phyloP scores from a whole-genome alignment of 2,888 invertebrate species.

The Athalia cordata region DNA sequence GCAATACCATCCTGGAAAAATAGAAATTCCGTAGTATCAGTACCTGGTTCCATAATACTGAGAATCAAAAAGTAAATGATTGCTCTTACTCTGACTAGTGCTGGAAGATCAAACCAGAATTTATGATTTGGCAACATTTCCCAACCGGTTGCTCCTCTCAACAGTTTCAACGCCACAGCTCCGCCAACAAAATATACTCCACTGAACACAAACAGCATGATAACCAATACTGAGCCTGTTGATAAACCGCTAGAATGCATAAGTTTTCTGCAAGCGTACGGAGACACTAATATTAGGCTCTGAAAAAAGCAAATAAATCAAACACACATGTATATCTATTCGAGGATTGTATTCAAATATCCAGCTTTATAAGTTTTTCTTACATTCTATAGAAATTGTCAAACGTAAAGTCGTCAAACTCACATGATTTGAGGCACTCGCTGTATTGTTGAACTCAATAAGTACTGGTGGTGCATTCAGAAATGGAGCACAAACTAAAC shows the following conservation, averaged over 20 bases:
- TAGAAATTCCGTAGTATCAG: slow-evolving; percentile 9
- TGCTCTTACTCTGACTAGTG: slow-evolving; percentile 79
- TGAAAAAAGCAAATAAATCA: slow-evolving; percentile 66
- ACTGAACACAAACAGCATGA: slow-evolving; percentile 78
- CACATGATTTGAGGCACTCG: neutral
- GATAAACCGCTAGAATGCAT: slow-evolving; percentile 74
- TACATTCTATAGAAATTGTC: neutral
- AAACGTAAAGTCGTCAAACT: slow-evolving; percentile 1
- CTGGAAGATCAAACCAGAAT: slow-evolving; percentile 84
- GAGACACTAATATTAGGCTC: slow-evolving; percentile 76
- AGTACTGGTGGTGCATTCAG: slow-evolving; percentile 64
- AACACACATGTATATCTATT: neutral
- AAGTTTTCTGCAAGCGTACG: slow-evolving; percentile 74
- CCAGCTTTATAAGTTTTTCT: neutral
- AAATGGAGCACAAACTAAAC: slow-evolving; percentile 70
- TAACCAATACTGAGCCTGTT: slow-evolving; percentile 79
- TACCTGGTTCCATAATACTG: neutral
- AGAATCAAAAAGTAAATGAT: slow-evolving; percentile 11
- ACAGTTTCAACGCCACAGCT: slow-evolving; percentile 79
- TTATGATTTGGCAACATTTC: slow-evolving; percentile 85
- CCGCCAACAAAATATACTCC: slow-evolving; percentile 81
- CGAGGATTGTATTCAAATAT: slow-evolving; percentile 35
- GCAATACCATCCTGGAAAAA: slow-evolving; percentile 80
- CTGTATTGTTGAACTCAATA: neutral
- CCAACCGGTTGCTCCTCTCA: slow-evolving; percentile 83